These are phyloP conservation scores for Peromyscus californicus DNA, from an alignment of 2,113 vertebrate genomes.

Conservation along the genomic window DNA sequence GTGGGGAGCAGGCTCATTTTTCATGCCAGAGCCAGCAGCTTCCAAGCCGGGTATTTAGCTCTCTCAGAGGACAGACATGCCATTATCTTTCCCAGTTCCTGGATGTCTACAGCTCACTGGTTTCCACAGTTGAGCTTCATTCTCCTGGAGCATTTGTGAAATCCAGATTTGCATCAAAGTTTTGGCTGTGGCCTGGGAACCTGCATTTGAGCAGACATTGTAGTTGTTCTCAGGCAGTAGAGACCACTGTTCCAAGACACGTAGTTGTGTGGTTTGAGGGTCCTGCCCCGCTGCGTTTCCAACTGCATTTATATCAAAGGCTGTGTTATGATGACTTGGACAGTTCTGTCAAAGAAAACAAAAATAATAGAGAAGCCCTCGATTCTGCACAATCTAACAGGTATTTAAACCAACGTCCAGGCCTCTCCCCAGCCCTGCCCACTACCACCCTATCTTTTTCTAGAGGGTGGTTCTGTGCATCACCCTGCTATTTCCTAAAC, in stretches of 20 bases:
- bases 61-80: not conserved
- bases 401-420: not conserved
- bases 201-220: not conserved
- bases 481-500: not conserved
- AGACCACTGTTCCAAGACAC: conserved; percentile 20
- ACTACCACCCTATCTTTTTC: not conserved
- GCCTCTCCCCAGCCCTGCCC: not conserved
- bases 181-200: not conserved
- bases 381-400: not conserved
- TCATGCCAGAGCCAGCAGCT: not conserved
- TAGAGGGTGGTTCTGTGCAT: not conserved
- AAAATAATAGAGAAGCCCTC: not conserved
- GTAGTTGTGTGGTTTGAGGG: not conserved
- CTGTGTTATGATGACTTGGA: not conserved
- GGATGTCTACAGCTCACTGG: not conserved
- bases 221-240: not conserved
- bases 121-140: not conserved
- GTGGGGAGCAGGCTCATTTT: not conserved
- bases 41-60: not conserved
- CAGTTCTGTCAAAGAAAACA: conserved; percentile 35
- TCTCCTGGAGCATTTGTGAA: conserved; percentile 56
- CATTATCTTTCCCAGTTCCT: conserved; percentile 30
- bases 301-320: conserved; percentile 42
- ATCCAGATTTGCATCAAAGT: not conserved
- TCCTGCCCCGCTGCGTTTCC: not conserved